phyloP scores from a whole-genome alignment of 2,113 vertebrate species.

The Spheniscus mendiculus region DNA sequence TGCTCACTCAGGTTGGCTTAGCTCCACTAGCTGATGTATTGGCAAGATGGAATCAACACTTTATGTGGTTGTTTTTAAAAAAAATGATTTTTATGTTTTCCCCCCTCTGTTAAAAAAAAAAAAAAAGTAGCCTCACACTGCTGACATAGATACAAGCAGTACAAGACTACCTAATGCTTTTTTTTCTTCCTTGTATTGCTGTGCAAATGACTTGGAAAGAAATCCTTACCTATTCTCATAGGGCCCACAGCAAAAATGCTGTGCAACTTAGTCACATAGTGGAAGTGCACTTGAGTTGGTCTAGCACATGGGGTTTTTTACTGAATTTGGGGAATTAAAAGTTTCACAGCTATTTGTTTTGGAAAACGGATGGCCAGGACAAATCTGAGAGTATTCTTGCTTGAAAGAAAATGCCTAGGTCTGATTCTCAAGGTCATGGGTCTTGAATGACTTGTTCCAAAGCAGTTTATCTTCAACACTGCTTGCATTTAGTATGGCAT shows the following conservation, averaged over 20 bases:
- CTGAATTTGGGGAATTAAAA: not conserved
- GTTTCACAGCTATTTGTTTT: not conserved
- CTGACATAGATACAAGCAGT: not conserved
- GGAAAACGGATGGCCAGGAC: not conserved
- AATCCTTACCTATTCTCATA: not conserved
- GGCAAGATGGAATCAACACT: not conserved
- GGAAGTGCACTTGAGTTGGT: not conserved
- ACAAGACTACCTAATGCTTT: not conserved
- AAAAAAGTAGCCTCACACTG: not conserved
- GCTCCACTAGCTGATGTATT: not conserved
- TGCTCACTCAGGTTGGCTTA: not conserved
- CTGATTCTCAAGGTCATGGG: not conserved
- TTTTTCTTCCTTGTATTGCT: not conserved
- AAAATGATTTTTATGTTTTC: not conserved
- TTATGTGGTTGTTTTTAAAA: not conserved
- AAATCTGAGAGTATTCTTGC: not conserved
- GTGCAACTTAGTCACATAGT: not conserved
- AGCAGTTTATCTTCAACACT: not conserved
- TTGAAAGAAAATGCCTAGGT: not conserved
- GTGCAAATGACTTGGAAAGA: not conserved
- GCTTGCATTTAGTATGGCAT: not conserved
- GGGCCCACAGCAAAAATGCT: not conserved
- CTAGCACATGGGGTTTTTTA: rapidly evolving
- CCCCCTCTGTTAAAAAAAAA: not conserved
- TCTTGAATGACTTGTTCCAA: not conserved